Percentiles rank a stretch among this genome's conserved stretches.
These are phyloP conservation scores for Eristalis pertinax DNA, from an alignment of 2,888 invertebrate species.

Conservation along the genomic window DNA sequence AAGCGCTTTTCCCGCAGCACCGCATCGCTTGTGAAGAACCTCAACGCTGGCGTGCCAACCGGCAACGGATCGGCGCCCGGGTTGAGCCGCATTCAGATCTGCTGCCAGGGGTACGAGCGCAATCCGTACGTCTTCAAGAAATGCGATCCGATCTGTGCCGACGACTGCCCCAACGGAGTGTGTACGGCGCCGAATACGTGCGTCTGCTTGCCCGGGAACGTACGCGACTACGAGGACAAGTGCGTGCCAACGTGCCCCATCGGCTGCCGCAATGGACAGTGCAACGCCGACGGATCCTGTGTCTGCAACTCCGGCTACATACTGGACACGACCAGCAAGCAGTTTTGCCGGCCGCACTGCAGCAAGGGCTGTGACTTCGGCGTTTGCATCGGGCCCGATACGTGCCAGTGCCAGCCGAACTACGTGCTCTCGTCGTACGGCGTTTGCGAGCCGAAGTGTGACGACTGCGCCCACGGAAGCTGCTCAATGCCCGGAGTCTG, in stretches of 20 bases:
- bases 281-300: constrained; percentile 77
- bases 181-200: constrained; percentile 82
- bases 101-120: constrained; percentile 87
- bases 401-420: constrained; percentile 76
- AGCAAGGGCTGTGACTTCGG: constrained; percentile 77
- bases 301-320: constrained; percentile 78
- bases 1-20: constrained; percentile 75
- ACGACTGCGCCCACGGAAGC: constrained; percentile 82
- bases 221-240: constrained; percentile 77
- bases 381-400: constrained; percentile 77
- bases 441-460: constrained; percentile 81
- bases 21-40: constrained; percentile 75
- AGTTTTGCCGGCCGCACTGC: constrained; percentile 78
- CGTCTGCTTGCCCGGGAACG: constrained; percentile 81
- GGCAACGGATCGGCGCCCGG: constrained; percentile 83
- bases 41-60: constrained; percentile 73
- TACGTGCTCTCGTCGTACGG: constrained; percentile 76
- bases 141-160: constrained; percentile 81
- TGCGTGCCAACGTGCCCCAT: constrained; percentile 87
- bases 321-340: constrained; percentile 77
- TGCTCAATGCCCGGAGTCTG: constrained; percentile 85
- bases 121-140: constrained; percentile 83
- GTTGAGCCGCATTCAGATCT: constrained; percentile 86
- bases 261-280: constrained; percentile 84
- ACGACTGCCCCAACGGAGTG: constrained; percentile 82